phyloP scores from a whole-genome alignment of 2,113 vertebrate species.

The Brienomyrus longianalis region DNA sequence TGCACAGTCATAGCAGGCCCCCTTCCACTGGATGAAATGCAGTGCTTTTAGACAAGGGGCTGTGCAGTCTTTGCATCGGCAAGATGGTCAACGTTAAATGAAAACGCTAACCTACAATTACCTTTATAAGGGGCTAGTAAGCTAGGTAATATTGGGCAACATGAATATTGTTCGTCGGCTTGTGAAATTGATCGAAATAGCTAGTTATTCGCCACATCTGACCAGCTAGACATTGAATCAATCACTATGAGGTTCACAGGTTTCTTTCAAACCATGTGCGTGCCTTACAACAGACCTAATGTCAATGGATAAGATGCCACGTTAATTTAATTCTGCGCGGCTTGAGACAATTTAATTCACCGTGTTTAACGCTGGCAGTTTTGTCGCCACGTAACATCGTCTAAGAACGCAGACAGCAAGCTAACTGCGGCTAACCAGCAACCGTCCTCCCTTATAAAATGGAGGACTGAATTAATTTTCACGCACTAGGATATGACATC shows the following conservation, averaged over 20 bases:
- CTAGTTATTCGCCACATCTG: not conserved
- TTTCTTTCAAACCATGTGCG: not conserved
- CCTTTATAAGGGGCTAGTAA: not conserved
- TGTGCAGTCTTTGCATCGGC: not conserved
- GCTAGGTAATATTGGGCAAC: not conserved
- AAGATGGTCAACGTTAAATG: not conserved
- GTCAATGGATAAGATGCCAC: not conserved
- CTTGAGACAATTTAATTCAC: not conserved
- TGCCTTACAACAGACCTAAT: not conserved
- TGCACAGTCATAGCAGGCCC: conserved; percentile 71
- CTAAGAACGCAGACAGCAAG: not conserved
- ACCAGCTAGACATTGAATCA: not conserved
- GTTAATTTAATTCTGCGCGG: not conserved
- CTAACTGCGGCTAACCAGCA: not conserved
- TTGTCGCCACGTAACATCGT: not conserved
- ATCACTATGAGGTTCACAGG: not conserved
- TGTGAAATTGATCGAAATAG: not conserved
- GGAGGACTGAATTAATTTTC: conserved; percentile 31
- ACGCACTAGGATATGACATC: not conserved
- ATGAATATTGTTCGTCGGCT: not conserved
- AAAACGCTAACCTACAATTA: not conserved
- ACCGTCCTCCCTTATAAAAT: conserved; percentile 42
- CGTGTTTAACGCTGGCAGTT: not conserved
- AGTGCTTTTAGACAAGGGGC: not conserved
- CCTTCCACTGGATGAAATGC: conserved; percentile 27